Conservation (phyloP, 2,888 invertebrate genomes). For the Acholoe squamosa region DNA sequence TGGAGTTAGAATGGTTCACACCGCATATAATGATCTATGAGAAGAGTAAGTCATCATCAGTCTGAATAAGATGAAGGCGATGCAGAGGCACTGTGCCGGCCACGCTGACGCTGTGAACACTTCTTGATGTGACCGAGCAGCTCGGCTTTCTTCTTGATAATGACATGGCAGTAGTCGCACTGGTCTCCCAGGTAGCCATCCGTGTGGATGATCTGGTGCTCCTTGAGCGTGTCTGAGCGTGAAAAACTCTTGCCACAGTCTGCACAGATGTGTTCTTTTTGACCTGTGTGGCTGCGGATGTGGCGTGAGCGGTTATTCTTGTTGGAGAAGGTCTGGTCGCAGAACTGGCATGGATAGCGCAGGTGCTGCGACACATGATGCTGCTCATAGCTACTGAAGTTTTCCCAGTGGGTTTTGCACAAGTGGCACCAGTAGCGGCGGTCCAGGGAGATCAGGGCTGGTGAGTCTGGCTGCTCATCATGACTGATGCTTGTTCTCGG, state of each 20-base stretch:
- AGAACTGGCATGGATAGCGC: slow-evolving; percentile 70
- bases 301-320: slow-evolving; percentile 71
- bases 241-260: slow-evolving; percentile 69
- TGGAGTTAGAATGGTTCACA: too few relatives aligned
- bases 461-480: neutral
- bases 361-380: slow-evolving; percentile 66
- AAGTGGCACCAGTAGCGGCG: slow-evolving; percentile 35
- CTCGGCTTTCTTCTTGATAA: slow-evolving; percentile 67
- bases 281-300: slow-evolving; percentile 66
- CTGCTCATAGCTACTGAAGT: slow-evolving; percentile 68
- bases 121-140: slow-evolving; percentile 70
- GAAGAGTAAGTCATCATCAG: too few relatives aligned
- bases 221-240: slow-evolving; percentile 69
- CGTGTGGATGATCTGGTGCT: slow-evolving; percentile 71
- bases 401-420: slow-evolving; percentile 58
- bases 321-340: slow-evolving; percentile 70
- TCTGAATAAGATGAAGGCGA: slow-evolving; percentile 16
- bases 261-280: slow-evolving; percentile 67
- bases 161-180: slow-evolving; percentile 67
- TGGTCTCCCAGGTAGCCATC: slow-evolving; percentile 67
- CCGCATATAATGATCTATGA: too few relatives aligned
- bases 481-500: neutral
- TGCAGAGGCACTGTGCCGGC: slow-evolving; percentile 26
- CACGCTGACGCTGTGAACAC: slow-evolving; percentile 63
- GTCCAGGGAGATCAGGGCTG: slow-evolving; percentile 18